Evolutionary conservation across 2,113 vertebrate species (phyloP).

Genomic region (Haemorhous mexicanus): DNA sequence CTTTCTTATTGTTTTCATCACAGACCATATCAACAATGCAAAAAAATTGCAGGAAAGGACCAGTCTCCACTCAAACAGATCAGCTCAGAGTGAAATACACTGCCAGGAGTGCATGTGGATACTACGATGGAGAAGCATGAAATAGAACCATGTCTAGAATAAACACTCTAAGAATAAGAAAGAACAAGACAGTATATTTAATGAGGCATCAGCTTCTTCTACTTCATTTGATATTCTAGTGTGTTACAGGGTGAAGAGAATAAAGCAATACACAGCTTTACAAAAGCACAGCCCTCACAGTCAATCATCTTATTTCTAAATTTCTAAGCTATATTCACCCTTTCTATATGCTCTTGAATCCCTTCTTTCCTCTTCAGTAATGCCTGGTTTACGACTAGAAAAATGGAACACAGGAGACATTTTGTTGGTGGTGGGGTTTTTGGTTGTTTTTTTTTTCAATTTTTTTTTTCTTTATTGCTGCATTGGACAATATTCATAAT

Average conservation of each 20-base stretch:
- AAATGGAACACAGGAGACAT: neutral
- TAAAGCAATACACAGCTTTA: neutral
- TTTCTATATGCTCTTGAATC: neutral
- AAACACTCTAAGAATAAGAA: neutral
- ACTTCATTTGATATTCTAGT: neutral
- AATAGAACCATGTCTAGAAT: neutral
- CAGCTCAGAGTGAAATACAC: neutral
- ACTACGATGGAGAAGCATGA: neutral
- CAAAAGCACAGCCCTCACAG: neutral
- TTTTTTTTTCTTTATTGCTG: neutral
- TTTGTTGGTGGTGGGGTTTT: neutral
- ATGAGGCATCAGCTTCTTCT: neutral
- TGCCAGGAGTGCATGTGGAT: neutral
- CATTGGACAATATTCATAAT: neutral
- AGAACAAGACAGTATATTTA: neutral
- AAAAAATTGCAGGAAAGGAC: neutral
- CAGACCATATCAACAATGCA: neutral
- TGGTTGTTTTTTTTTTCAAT: neutral
- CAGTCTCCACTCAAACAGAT: neutral
- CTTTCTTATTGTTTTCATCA: neutral
- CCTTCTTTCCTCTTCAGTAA: neutral
- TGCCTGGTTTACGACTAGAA: neutral
- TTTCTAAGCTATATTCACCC: accelerated
- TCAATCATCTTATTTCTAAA: neutral
- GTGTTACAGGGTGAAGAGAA: neutral